A percentile compares a stretch with the other conserved stretches of the same genome.
Conservation (phyloP, 2,113 vertebrate species). For the Piaya cayana region DNA sequence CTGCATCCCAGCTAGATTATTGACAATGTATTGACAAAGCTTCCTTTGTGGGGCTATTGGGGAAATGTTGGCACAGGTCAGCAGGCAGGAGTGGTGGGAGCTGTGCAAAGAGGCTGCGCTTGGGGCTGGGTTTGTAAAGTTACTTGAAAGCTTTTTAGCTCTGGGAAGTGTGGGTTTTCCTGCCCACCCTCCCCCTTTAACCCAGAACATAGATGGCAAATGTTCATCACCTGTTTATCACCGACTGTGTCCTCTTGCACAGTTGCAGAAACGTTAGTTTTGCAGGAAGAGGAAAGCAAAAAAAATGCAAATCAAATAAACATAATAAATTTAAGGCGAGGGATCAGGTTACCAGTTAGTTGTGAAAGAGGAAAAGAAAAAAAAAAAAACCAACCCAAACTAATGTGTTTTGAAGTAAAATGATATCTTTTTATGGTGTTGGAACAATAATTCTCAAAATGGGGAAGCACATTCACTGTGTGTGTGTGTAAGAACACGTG, state of each 20-base stretch:
- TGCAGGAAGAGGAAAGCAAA: background rate
- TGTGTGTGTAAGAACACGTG: background rate
- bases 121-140: background rate
- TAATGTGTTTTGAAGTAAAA: background rate
- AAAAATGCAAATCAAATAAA: conserved; percentile 8
- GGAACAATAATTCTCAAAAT: background rate
- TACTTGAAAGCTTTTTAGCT: background rate
- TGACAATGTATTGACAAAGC: fast-evolving
- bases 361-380: background rate
- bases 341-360: background rate
- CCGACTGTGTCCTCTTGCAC: background rate
- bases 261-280: background rate
- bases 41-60: background rate
- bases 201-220: background rate
- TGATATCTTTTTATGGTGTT: background rate
- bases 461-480: background rate
- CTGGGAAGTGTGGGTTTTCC: background rate
- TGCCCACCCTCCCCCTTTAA: background rate
- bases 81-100: background rate
- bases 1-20: background rate
- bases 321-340: background rate
- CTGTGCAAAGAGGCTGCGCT: background rate
- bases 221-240: background rate
- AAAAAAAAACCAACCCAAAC: background rate
- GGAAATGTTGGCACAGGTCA: background rate